Conservation (phyloP, 2,888 invertebrate genomes). For the Caenorhabditis drosophilae region DNA sequence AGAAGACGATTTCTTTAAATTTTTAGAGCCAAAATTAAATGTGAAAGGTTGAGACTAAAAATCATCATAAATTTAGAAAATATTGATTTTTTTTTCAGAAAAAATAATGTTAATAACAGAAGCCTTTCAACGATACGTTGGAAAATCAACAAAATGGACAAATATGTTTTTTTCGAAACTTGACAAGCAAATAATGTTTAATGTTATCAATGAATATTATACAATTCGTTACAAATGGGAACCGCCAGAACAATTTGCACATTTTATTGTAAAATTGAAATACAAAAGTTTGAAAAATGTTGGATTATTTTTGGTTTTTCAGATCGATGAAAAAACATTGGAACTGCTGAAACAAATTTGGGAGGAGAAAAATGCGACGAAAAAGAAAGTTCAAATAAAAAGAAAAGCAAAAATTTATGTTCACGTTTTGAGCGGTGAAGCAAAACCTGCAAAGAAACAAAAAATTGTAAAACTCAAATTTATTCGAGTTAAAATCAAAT, state of each 20-base stretch:
- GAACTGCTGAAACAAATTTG: too few relatives aligned
- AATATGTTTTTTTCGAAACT: not conserved
- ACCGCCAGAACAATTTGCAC: not conserved
- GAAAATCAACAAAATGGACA: not conserved
- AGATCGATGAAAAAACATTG: too few relatives aligned
- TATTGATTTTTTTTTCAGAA: not conserved
- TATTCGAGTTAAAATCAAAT: not conserved
- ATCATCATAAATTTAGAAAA: too few relatives aligned
- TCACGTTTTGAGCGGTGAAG: too few relatives aligned
- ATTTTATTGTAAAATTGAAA: not conserved
- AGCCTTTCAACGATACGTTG: not conserved
- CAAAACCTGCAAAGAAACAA: not conserved
- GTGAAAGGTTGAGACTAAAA: slow-evolving; percentile 2
- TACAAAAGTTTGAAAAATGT: not conserved
- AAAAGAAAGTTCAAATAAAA: too few relatives aligned
- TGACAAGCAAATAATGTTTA: not conserved
- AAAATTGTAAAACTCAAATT: not conserved
- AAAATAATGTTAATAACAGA: not conserved
- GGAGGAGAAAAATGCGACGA: too few relatives aligned
- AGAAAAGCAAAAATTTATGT: too few relatives aligned
- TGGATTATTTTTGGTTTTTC: too few relatives aligned
- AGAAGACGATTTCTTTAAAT: not conserved
- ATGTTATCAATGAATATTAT: slow-evolving; percentile 1
- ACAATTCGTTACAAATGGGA: not conserved
- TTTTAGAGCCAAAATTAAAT: not conserved